Evolutionary conservation across 2,888 invertebrate species (phyloP), one percentile per base, ranked within the genome.

Genomic region (Dichetophora obliterata): DNA sequence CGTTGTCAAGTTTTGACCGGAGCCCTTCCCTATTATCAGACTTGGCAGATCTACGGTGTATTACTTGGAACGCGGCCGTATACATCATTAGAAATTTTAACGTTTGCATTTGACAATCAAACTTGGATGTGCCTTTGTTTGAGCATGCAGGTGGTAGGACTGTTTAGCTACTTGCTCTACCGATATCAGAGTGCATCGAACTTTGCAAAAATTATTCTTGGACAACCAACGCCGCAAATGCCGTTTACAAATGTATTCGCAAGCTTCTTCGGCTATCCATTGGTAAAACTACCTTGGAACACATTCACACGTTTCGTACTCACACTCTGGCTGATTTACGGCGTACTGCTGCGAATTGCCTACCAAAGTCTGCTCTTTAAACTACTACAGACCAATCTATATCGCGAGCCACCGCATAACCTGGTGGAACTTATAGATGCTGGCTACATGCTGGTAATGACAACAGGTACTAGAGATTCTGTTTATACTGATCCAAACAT

Each of bases 21-120:
- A 0, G 81, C 83, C 0, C 57, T 83, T 22, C 80, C 83, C 0
- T 84, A 84, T 61, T 84, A 83, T 72, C 83, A 83, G 77, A 81
- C 82, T 1, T 81, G 80, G 72, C 81, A 82, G 57, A 76, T 81
- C 5, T 80, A 82, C 19, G 78, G 81, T 3, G 68, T 83, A 3
- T 52, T 81, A 0, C 69, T 69, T 8, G 75, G 77, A 0, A 71
- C 79, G 0, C 76, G 79, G 9, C 77, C 79, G 1, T 84, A 81
- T 69, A 71, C 81, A 16, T 80, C 84, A 0, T 48, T 85, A 22
- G 81, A 83, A 74, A 81, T 81, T 31, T 71, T 85, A 2, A 22
- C 78, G 1, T 82, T 82, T 69, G 81, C 85, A 0, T 84, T 84
- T 61, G 77, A 81, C 57, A 31, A 43, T 0, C 31, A 19, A 4